A percentile compares a stretch with the other conserved stretches of the same genome.
Conservation (phyloP, 2,113 vertebrate species). For the Argyrosomus japonicus region DNA sequence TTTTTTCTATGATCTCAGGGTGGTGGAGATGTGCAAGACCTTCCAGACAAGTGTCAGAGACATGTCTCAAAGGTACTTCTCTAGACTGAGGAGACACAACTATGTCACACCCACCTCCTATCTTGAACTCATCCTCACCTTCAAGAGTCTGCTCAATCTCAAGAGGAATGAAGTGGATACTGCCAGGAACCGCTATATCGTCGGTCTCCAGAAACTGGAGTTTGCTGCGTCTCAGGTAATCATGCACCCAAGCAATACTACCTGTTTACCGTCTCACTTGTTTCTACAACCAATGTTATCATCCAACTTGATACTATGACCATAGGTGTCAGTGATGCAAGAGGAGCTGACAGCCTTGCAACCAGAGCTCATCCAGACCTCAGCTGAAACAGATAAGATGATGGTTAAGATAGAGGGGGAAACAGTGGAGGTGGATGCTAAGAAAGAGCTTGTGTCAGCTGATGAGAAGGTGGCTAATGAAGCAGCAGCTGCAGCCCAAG, state of each 20-base stretch:
- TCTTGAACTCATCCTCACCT: slow-evolving; percentile 93
- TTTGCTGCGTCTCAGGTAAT: slow-evolving; percentile 93
- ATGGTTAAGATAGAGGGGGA: slow-evolving; percentile 92
- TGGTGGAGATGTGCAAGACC: slow-evolving; percentile 92
- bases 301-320: neutral
- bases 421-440: slow-evolving; percentile 91
- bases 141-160: slow-evolving; percentile 87
- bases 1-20: slow-evolving; percentile 79
- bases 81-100: slow-evolving; percentile 88
- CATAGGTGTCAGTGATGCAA: slow-evolving; percentile 92
- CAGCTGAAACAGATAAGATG: slow-evolving; percentile 91
- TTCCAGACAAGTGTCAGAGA: slow-evolving; percentile 90
- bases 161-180: slow-evolving; percentile 90
- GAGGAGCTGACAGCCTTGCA: slow-evolving; percentile 91
- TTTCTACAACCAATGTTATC: neutral
- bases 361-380: slow-evolving; percentile 90
- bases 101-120: slow-evolving; percentile 96
- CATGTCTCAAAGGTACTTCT: slow-evolving; percentile 86
- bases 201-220: slow-evolving; percentile 91
- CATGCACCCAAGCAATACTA: neutral
- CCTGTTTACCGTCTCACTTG: neutral
- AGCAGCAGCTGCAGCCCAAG: slow-evolving; percentile 88
- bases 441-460: slow-evolving; percentile 89
- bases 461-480: slow-evolving; percentile 92
- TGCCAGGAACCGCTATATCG: slow-evolving; percentile 88